Base-by-base conservation (phyloP, 2,113 vertebrate genomes). In the Pomatorhinus ruficollis region DNA sequence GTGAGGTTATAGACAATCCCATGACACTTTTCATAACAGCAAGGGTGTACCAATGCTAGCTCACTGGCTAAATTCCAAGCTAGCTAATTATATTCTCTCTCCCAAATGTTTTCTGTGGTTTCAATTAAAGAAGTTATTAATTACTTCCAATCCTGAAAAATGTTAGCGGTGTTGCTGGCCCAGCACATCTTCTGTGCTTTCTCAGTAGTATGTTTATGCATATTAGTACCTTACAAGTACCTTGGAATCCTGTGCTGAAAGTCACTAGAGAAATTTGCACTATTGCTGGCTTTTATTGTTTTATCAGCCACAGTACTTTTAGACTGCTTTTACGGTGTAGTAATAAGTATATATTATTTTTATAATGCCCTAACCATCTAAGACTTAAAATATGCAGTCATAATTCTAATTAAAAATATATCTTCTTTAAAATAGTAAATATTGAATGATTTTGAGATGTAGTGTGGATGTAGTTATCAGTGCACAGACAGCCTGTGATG, bases 101-200 rank as follows among this genome's bases (percentile, higher is more conserved):
- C 90, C 65, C 69, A 79, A 90, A 88, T 53, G 42, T 63, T 96
- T 91, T 68, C 87, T 79, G 60, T 42, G 76, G 64, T 96, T 96
- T 94, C 93, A 96, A 74, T 96, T 93, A 93, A 88, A 93, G 56
- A 76, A 90, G 57, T 95, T 96, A 96, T 96, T 94, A 96, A 97
- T 96, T 88, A 94, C 31, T 83, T 96, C 42, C 77, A 28, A 31
- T 66, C 37, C 27, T 70, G 80, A 80, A 88, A 86, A 69, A 50
- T 47, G 23, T 60, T 84, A 91, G 20, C 45, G 45, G n/a, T 74
- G 50, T 39, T 72, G 57, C 54, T 86, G 79, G 50, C 68, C 71
- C 83, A 83, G 37, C 87, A 80, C 45, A 85, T 45, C 5, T 83
- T 82, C 31, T 61, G 11, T 68, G 35, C 42, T 94, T 84, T 59